phyloP scores from a whole-genome alignment of 2,113 vertebrate genomes.

The Meleagris gallopavo region DNA sequence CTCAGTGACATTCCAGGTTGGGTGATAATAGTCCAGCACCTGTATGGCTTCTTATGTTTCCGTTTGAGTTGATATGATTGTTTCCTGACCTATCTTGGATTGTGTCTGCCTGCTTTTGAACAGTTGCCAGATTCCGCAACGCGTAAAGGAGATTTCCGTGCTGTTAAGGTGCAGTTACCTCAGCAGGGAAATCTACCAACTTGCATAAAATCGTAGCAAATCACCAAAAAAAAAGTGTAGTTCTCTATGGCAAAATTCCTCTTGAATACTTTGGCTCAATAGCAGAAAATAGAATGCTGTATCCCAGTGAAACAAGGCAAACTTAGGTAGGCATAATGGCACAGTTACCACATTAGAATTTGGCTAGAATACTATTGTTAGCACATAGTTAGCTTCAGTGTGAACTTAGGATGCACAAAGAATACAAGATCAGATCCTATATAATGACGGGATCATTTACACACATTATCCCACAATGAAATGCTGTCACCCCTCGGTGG shows the following conservation, averaged over 20 bases:
- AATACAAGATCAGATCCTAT: constrained; percentile 41
- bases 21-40: neutral
- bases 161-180: neutral
- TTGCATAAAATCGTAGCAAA: neutral
- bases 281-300: neutral
- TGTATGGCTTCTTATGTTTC: neutral
- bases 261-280: neutral
- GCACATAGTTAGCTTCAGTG: constrained; percentile 10
- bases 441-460: constrained; percentile 67
- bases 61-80: neutral
- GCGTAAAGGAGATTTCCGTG: neutral
- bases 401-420: constrained; percentile 52
- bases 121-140: neutral
- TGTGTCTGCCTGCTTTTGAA: neutral
- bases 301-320: neutral
- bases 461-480: constrained; percentile 55
- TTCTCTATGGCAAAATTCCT: neutral
- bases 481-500: constrained; percentile 40
- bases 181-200: neutral
- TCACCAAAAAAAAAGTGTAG: neutral
- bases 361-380: constrained; percentile 40
- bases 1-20: neutral
- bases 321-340: constrained; percentile 7
- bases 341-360: constrained; percentile 38
- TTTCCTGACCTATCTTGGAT: neutral